These are phyloP conservation scores for Phoenoteleia sp. DNA, from an alignment of 2,888 invertebrate genomes.

Conservation along the genomic window DNA sequence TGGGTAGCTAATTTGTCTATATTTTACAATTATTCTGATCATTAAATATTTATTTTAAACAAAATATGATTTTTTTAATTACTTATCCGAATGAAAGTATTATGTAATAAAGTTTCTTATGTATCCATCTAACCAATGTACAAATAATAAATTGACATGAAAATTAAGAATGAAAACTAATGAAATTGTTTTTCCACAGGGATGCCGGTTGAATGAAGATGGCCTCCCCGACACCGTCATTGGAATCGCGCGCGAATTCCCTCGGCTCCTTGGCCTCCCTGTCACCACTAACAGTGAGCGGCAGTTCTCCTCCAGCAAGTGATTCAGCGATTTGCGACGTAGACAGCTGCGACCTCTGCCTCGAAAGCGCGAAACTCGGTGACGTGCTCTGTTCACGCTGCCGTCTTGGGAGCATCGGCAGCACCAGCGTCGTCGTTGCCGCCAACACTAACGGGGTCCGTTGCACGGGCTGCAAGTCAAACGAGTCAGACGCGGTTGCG, in stretches of 20 bases:
- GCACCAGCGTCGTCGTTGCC: no score
- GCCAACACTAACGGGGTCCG: constrained; percentile 91
- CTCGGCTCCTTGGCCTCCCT: constrained; percentile 92
- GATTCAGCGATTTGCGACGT: constrained; percentile 94
- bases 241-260: constrained; percentile 97
- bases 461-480: constrained; percentile 99
- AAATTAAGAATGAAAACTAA: no score
- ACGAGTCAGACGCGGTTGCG: constrained; percentile 97
- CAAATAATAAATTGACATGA: no score
- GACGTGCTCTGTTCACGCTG: constrained; percentile 85
- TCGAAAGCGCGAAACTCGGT: constrained; percentile 84
- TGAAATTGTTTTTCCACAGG: constrained; percentile 88
- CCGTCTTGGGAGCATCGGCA: constrained; percentile 88
- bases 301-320: constrained; percentile 95
- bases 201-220: constrained; percentile 97
- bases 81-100: no score
- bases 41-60: no score
- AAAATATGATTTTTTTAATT: no score
- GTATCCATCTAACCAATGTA: no score
- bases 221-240: constrained; percentile 97
- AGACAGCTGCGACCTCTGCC: constrained; percentile 86
- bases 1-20: no score
- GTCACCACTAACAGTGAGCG: constrained; percentile 94
- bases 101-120: no score
- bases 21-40: no score